A percentile compares a stretch with the other conserved stretches of the same genome.
These are phyloP conservation scores for Pyrrhia umbra DNA, from an alignment of 2,888 invertebrate genomes.

Conservation along the genomic window DNA sequence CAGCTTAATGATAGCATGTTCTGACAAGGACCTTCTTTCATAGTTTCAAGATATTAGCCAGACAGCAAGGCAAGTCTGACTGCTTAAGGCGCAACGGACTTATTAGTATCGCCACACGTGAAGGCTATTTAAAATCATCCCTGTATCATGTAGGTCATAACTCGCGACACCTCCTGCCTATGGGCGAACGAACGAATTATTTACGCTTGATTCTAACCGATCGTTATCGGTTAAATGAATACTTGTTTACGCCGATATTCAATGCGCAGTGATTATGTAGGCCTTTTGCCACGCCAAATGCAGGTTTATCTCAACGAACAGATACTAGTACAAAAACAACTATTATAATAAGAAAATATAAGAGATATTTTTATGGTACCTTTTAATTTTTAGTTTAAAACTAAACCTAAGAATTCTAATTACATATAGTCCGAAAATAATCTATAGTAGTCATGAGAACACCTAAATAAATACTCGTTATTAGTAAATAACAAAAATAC, in stretches of 20 bases:
- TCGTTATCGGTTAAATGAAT: constrained; percentile 6
- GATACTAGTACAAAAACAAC: not conserved
- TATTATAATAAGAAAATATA: too few species aligned
- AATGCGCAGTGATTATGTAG: not conserved
- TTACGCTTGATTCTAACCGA: constrained; percentile 15
- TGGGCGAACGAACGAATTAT: constrained; percentile 15
- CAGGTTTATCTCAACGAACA: not conserved
- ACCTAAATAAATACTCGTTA: not conserved
- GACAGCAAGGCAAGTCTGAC: too few species aligned
- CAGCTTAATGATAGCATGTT: too few species aligned
- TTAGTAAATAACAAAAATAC: not conserved
- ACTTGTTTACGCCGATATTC: not conserved
- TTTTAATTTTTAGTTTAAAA: too few species aligned
- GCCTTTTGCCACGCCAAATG: not conserved
- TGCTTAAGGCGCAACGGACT: too few species aligned
- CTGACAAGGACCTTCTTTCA: too few species aligned
- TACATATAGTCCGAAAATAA: too few species aligned
- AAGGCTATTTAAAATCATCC: not conserved
- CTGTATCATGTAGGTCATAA: not conserved
- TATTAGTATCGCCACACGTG: too few species aligned
- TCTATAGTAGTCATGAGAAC: too few species aligned
- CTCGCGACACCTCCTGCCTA: constrained; percentile 9
- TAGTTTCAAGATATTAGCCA: too few species aligned
- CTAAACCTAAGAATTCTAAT: too few species aligned
- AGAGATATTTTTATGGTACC: too few species aligned